Evolutionary conservation across 2,888 invertebrate species (phyloP).

Genomic region (Phorcus lineatus): DNA sequence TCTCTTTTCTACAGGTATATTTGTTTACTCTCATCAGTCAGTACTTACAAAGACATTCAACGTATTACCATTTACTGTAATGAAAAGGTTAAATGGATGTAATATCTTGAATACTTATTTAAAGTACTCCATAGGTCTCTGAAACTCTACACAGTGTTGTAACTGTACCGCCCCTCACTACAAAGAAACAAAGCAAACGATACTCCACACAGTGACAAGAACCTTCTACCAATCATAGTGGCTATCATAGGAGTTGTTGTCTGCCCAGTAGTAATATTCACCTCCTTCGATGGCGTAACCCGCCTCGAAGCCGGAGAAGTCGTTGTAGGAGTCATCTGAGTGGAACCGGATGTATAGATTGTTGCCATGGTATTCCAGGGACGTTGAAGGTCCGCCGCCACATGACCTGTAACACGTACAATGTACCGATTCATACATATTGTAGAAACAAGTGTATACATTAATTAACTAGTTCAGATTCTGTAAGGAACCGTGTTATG

Average conservation of each 20-base stretch:
- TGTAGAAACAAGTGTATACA: not conserved
- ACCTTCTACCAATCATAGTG: not conserved
- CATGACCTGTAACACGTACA: constrained; percentile 35
- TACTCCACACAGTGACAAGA: too few relatives aligned
- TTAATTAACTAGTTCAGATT: not conserved
- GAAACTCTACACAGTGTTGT: too few relatives aligned
- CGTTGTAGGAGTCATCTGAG: constrained; percentile 32
- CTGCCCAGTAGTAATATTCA: not conserved
- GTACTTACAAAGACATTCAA: too few relatives aligned
- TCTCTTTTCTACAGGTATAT: too few relatives aligned
- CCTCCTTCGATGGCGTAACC: constrained; percentile 26
- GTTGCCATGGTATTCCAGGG: constrained; percentile 23
- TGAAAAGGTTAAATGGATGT: too few relatives aligned
- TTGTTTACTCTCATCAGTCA: too few relatives aligned
- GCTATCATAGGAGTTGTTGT: not conserved
- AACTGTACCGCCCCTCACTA: too few relatives aligned
- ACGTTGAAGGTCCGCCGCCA: constrained; percentile 30
- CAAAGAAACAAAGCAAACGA: too few relatives aligned
- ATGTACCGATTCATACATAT: not conserved
- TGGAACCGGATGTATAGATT: constrained; percentile 37
- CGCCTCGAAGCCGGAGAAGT: constrained; percentile 33
- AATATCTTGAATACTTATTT: too few relatives aligned
- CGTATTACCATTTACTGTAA: too few relatives aligned
- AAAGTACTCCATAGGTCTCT: too few relatives aligned
- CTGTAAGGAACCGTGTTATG: too few relatives aligned